Percentiles rank a stretch among this genome's conserved stretches.
Evolutionary conservation across 2,113 vertebrate species (phyloP).

Genomic region (Trinectes maculatus): DNA sequence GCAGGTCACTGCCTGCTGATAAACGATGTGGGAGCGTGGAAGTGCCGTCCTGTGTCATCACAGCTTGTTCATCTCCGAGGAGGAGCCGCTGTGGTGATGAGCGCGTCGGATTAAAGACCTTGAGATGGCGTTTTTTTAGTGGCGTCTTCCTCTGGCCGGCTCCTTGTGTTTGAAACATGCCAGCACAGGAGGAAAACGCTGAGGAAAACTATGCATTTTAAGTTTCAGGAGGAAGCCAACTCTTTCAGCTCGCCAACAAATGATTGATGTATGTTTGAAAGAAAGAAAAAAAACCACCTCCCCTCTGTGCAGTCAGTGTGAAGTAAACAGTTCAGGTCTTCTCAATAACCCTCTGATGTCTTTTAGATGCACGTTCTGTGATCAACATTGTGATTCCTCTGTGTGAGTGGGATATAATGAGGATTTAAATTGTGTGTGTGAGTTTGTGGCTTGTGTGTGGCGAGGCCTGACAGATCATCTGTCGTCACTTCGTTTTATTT

Average conservation of each 20-base stretch:
- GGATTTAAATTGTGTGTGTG: neutral
- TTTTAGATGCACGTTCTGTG: constrained; percentile 8
- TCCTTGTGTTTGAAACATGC: constrained; percentile 55
- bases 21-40: constrained; percentile 20
- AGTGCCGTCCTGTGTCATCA: constrained; percentile 40
- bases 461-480: neutral
- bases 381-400: constrained; percentile 18
- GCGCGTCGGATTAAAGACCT: constrained; percentile 16
- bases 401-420: constrained; percentile 4
- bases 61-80: constrained; percentile 19
- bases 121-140: constrained; percentile 29
- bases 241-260: constrained; percentile 51
- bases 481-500: constrained; percentile 19
- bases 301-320: neutral
- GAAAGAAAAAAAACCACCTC: constrained; percentile 5
- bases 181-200: constrained; percentile 56
- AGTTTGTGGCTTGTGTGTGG: neutral
- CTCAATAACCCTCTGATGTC: neutral
- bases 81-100: constrained; percentile 30
- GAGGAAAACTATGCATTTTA: constrained; percentile 49
- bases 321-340: constrained; percentile 32
- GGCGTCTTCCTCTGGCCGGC: constrained; percentile 25
- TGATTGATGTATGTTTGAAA: constrained; percentile 44
- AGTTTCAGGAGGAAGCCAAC: constrained; percentile 44
- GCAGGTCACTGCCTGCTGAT: constrained; percentile 39